A percentile compares a stretch with the other conserved stretches of the same genome.
Conservation (phyloP, 2,888 invertebrate genomes). For the Drosophila testacea region DNA sequence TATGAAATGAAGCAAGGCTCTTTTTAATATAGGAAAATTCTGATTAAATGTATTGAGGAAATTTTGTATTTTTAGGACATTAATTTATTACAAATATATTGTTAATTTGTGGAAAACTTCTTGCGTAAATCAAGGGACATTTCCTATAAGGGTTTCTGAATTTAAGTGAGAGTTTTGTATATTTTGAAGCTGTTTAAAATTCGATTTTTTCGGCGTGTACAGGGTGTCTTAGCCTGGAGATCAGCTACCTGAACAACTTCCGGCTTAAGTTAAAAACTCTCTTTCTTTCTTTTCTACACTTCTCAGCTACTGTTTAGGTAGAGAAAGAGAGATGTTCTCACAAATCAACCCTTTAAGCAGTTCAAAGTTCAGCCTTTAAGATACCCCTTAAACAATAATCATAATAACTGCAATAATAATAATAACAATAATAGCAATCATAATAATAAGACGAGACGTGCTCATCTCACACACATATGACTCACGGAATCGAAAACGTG, state of each 20-base stretch:
- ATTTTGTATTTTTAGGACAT: too few relatives aligned
- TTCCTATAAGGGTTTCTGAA: too few relatives aligned
- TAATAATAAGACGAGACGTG: slow-evolving; percentile 28
- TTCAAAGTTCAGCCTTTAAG: slow-evolving; percentile 66
- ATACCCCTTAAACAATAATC: slow-evolving; percentile 54
- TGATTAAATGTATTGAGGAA: too few relatives aligned
- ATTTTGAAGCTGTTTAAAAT: too few relatives aligned
- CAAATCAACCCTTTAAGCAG: slow-evolving; percentile 46
- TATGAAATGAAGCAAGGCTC: too few relatives aligned
- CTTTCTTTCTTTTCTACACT: background rate
- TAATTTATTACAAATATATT: too few relatives aligned
- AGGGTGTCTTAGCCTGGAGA: slow-evolving; percentile 35
- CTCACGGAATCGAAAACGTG: slow-evolving; percentile 20
- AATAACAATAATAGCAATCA: slow-evolving; percentile 39
- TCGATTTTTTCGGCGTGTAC: background rate
- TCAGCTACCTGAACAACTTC: slow-evolving; percentile 73
- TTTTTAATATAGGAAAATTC: too few relatives aligned
- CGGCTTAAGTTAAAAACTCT: slow-evolving; percentile 43
- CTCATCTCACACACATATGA: slow-evolving; percentile 38
- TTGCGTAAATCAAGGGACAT: too few relatives aligned
- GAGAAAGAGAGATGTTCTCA: too few relatives aligned
- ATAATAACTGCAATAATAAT: slow-evolving; percentile 45
- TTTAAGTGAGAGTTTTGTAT: too few relatives aligned
- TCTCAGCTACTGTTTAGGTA: slow-evolving; percentile 12
- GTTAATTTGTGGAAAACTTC: too few relatives aligned